Conservation (phyloP, 2,113 vertebrate genomes). For the Gallinago undulata region DNA sequence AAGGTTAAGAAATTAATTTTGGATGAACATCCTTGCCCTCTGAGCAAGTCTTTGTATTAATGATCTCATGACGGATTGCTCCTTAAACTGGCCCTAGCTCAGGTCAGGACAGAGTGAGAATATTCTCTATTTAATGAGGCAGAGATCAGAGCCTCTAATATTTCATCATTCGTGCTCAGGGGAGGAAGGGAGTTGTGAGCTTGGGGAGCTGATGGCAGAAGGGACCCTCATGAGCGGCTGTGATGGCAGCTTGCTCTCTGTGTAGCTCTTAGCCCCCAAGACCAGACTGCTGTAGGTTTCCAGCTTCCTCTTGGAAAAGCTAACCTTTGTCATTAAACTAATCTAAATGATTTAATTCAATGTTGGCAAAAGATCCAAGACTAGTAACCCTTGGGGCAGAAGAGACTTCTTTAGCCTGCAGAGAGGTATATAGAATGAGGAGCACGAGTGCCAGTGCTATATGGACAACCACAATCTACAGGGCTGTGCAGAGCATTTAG, state of each 20-base stretch:
- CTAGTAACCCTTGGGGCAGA: not conserved
- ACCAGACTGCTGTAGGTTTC: not conserved
- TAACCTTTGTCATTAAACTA: constrained; percentile 18
- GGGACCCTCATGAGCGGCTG: not conserved
- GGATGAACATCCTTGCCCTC: constrained; percentile 72
- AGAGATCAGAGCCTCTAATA: constrained; percentile 72
- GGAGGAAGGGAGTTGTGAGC: constrained; percentile 25
- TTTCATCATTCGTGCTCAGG: constrained; percentile 64
- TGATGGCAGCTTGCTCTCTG: not conserved
- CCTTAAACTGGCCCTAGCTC: constrained; percentile 68
- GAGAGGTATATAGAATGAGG: not conserved
- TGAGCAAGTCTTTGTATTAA: constrained; percentile 71
- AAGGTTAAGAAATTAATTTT: constrained; percentile 79
- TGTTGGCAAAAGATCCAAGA: not conserved
- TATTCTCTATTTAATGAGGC: constrained; percentile 79
- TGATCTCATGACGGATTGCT: constrained; percentile 76
- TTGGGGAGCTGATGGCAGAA: constrained; percentile 17
- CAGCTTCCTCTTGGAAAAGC: constrained; percentile 13
- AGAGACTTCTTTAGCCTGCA: not conserved
- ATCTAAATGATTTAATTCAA: constrained; percentile 2
- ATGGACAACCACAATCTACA: not conserved
- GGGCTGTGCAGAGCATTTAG: not conserved
- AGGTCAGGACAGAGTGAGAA: constrained; percentile 73
- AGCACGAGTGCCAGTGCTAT: not conserved
- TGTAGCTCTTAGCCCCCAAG: not conserved